These are phyloP conservation scores for Merops nubicus DNA, from an alignment of 2,113 vertebrate species.

Conservation along the genomic window DNA sequence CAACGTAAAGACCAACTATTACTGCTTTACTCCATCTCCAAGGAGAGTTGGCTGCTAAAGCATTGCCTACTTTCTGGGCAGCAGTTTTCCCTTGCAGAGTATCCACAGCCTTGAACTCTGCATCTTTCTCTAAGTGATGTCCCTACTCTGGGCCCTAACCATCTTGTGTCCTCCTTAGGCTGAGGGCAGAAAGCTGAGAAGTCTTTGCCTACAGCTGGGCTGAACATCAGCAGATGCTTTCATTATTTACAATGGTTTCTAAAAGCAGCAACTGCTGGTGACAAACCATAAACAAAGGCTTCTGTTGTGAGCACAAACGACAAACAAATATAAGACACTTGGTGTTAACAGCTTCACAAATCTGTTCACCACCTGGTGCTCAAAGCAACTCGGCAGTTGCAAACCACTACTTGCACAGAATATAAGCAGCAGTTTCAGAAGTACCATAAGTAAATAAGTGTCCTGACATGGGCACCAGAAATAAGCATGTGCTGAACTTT, in stretches of 20 bases:
- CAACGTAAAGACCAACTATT: not conserved
- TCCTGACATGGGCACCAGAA: slow-evolving; percentile 28
- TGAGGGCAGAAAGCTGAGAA: not conserved
- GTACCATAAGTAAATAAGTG: not conserved
- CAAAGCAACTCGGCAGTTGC: not conserved
- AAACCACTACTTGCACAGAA: not conserved
- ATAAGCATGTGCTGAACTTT: slow-evolving; percentile 15
- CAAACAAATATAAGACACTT: not conserved
- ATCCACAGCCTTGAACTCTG: not conserved
- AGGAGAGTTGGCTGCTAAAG: not conserved
- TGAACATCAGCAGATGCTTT: not conserved
- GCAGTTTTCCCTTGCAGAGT: not conserved
- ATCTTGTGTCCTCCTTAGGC: not conserved
- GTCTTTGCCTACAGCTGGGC: not conserved
- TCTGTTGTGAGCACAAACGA: not conserved
- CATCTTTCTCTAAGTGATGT: not conserved
- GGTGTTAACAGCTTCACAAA: not conserved
- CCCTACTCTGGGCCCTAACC: not conserved
- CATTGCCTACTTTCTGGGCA: not conserved
- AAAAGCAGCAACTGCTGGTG: not conserved
- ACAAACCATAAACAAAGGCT: not conserved
- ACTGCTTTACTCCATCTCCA: not conserved
- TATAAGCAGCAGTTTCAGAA: not conserved
- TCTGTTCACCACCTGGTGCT: not conserved
- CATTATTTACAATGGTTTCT: not conserved